Base-by-base conservation (phyloP, 2,113 vertebrate species). In the Pachypanchax playfairii region DNA sequence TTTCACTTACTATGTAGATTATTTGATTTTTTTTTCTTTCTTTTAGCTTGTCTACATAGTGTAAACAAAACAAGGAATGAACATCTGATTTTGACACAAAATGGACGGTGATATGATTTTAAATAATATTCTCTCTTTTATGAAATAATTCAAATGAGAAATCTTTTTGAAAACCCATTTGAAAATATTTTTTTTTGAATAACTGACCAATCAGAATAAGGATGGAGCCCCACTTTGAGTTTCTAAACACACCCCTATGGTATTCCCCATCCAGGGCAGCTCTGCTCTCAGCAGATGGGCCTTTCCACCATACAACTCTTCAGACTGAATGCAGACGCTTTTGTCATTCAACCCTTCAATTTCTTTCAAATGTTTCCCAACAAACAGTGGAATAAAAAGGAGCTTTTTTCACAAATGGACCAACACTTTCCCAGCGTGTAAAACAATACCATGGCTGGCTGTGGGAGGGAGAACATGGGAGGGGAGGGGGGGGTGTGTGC, bases 311-410 rank as follows among this genome's bases (percentile, higher is more conserved):
- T 83, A 90, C 74, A 87, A 81, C 66, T 75, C 56, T 79, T 65
- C 79, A 83, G 82, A 86, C 83, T 91, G 88, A 91, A 89, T 85
- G 56, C 83, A 24, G 22, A 84, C 70, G 60, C 70, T 79, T 87
- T 88, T 92, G 84, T 65, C 85, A 83, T 73, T 89, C 87, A 82
- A 67, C 71, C 86, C 75, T 85, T 89, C 88, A 87, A 91, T 80
- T 91, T 91, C 87, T 91, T 90, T 81, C 85, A 90, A 82, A 91
- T 93, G 92, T 93, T 94, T 91, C 88, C 90, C 51, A 82, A 91
- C 88, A 92, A 94, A 93, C 81, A 93, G 85, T 70, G 46, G 83
- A 86, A 85, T 85, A 88, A 89, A 90, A 87, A 87, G 88, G 81
- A 75, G 74, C 33, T 56, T 66, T 83, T 85, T 77, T 82, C 73